These are phyloP conservation scores for Acanthosepion lycidas DNA, from an alignment of 2,888 invertebrate genomes.

Conservation along the genomic window DNA sequence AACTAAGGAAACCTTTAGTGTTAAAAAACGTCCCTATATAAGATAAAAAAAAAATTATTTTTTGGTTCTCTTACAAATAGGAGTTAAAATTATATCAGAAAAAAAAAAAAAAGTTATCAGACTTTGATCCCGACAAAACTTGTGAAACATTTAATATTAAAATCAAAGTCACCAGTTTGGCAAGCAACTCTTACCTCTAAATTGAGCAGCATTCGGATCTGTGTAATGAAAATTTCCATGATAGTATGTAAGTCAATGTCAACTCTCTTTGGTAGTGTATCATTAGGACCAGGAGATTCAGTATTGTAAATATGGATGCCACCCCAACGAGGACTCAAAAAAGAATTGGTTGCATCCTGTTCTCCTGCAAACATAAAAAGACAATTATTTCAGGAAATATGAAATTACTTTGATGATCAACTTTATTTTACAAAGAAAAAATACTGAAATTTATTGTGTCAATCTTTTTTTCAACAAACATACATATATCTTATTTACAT, in stretches of 20 bases:
- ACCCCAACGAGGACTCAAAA: conserved; percentile 84
- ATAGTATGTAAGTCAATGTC: conserved; percentile 79
- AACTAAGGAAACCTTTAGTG: too few species aligned
- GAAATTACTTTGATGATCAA: not conserved
- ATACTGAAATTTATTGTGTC: not conserved
- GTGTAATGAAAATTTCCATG: conserved; percentile 86
- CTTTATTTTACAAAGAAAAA: not conserved
- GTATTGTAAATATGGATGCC: conserved; percentile 83
- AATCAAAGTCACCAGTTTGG: not conserved
- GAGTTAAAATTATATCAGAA: too few species aligned
- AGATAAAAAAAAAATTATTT: too few species aligned
- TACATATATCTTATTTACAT: too few species aligned
- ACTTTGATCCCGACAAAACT: too few species aligned
- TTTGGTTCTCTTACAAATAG: too few species aligned
- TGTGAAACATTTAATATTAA: not conserved
- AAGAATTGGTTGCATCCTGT: conserved; percentile 72
- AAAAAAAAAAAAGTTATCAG: too few species aligned
- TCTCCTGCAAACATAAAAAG: conserved; percentile 58
- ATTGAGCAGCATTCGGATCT: conserved; percentile 84
- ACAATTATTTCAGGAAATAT: not conserved
- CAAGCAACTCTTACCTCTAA: conserved; percentile 58
- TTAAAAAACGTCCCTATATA: too few species aligned
- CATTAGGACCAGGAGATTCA: conserved; percentile 56
- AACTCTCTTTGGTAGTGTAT: conserved; percentile 57
- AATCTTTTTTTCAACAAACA: too few species aligned